These are phyloP conservation scores for Pseudolaguvia tuberculata DNA, from an alignment of 2,113 vertebrate species.

Conservation along the genomic window DNA sequence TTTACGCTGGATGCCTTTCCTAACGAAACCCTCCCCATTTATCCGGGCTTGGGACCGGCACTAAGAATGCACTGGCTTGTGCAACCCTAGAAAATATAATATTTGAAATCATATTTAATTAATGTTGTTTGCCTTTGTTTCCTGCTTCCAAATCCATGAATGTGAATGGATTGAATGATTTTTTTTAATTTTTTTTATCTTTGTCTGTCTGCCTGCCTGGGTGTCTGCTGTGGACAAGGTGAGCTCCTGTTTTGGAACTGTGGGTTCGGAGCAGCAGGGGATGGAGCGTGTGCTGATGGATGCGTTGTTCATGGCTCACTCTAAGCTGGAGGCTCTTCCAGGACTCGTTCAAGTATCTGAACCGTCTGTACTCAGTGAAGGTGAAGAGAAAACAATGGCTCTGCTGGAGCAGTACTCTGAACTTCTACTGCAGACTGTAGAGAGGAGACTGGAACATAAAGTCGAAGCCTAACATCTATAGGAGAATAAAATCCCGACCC, in stretches of 20 bases:
- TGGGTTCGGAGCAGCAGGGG: slow-evolving; percentile 56
- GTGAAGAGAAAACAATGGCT: slow-evolving; percentile 77
- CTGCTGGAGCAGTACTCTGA: slow-evolving; percentile 90
- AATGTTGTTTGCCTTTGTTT: not conserved
- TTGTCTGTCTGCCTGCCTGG: not conserved
- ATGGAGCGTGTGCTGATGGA: slow-evolving; percentile 75
- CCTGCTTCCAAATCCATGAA: not conserved
- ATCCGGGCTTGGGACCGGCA: too few relatives aligned
- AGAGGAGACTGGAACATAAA: slow-evolving; percentile 84
- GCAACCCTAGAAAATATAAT: too few relatives aligned
- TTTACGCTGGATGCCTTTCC: too few relatives aligned
- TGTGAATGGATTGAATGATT: too few relatives aligned
- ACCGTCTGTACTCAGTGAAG: slow-evolving; percentile 30
- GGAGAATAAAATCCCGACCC: not conserved
- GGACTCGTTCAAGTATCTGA: not conserved
- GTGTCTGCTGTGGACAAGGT: slow-evolving; percentile 48
- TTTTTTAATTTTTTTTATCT: not conserved
- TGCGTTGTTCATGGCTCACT: slow-evolving; percentile 72
- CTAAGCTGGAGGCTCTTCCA: slow-evolving; percentile 77
- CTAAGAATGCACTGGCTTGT: too few relatives aligned
- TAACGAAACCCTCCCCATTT: too few relatives aligned
- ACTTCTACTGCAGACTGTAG: slow-evolving; percentile 87
- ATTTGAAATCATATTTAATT: too few relatives aligned
- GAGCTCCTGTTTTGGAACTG: slow-evolving; percentile 11
- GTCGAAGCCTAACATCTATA: slow-evolving; percentile 57